Evolutionary conservation across 2,113 vertebrate genomes (phyloP), one percentile per base, ranked within the genome.

Genomic region (Carassius auratus): DNA sequence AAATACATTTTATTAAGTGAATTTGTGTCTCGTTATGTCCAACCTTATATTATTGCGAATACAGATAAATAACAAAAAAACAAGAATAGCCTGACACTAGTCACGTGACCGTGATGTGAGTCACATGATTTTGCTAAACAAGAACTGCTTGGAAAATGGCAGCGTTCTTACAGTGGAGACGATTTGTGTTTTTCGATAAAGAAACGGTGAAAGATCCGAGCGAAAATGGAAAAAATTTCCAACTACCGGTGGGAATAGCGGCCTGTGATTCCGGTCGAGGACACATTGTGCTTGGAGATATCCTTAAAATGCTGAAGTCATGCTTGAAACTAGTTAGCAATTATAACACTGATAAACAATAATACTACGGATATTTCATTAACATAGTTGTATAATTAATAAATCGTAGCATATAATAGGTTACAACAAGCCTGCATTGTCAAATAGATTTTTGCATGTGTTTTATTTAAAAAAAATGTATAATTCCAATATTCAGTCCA

Each of bases 171-270:
- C 98, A 99, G 94, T 99, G 98, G 98, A 95, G 98, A 30, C 96
- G 97, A 5, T 99, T 99, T 88, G 96, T 96, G 0, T 99, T 99
- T 84, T 99, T 99, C 36, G 98, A 99, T 81, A 96, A 96, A 84
- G 98, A 99, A 48, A 90, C 91, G 4, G 94, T 98, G 68, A 96
- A 96, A 85, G 96, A 97, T 9, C 92, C 96, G 0, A 68, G 30
- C 10, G 97, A 98, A 26, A 91, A 90, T 33, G 95, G 94, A 4
- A 95, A 95, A 71, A 90, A 93, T 57, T 94, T 97, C 21, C 83
- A 81, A 1, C 91, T 98, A 45, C 97, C 98, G 0, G 61, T 91
- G 1, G 96, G 96, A 38, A 95, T 99, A 88, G 93, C 96, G 0
- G 95, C 97, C 1, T 98, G 97, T 88, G 97, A 99, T 91, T 97